Evolutionary conservation across 2,113 vertebrate species (phyloP).

Genomic region (Recurvirostra avosetta): DNA sequence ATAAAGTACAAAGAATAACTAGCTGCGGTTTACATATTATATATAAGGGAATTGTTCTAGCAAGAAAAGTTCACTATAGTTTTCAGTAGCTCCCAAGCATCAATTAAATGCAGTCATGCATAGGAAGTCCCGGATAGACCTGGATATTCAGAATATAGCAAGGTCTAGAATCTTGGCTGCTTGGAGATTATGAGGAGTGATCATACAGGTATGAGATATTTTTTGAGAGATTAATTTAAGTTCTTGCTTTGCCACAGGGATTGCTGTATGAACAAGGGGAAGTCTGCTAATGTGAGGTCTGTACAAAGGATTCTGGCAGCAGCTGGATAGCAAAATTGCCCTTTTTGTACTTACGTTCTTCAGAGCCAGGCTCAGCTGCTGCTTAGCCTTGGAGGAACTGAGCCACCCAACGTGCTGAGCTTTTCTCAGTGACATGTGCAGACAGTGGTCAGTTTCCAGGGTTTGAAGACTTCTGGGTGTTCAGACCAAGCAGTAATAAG

Average conservation of each 20-base stretch:
- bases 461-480: not conserved
- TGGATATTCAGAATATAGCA: not conserved
- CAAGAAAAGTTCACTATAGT: not conserved
- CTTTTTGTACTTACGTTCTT: not conserved
- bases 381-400: not conserved
- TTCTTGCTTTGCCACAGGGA: not conserved
- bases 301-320: not conserved
- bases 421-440: not conserved
- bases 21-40: not conserved
- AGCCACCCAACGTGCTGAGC: not conserved
- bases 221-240: not conserved
- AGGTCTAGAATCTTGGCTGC: not conserved
- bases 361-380: not conserved
- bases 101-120: not conserved
- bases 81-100: not conserved
- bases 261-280: not conserved
- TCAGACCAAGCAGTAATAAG: not conserved
- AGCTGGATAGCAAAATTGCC: not conserved
- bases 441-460: not conserved
- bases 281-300: not conserved
- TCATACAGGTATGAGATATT: not conserved
- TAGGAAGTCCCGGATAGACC: not conserved
- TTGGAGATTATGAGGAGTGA: not conserved
- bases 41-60: not conserved
- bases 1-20: not conserved